Conservation (phyloP, 2,888 invertebrate genomes). For the Dryadula phaetusa region DNA sequence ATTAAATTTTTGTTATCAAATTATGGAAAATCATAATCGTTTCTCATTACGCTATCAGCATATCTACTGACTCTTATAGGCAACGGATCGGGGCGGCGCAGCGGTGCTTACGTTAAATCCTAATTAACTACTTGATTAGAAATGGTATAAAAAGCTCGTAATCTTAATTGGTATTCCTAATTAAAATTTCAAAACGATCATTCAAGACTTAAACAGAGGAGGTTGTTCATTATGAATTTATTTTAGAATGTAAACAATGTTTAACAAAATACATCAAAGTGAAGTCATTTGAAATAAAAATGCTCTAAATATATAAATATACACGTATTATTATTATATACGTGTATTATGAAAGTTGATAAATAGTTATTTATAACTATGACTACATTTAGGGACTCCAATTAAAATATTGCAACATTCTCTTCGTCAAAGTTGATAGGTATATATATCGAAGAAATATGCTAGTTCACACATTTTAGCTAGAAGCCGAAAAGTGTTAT, state of each 20-base stretch:
- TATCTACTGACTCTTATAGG: constrained; percentile 20
- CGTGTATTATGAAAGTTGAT: not conserved
- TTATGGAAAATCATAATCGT: no score
- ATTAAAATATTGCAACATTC: not conserved
- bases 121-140: constrained; percentile 79
- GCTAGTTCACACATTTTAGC: no score
- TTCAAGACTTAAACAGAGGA: constrained; percentile 33
- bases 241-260: constrained; percentile 41
- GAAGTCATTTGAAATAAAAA: constrained; percentile 32
- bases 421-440: no score
- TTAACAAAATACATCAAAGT: constrained; percentile 35
- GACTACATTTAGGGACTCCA: not conserved
- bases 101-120: constrained; percentile 65
- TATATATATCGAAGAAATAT: no score
- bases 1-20: no score
- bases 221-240: constrained; percentile 43
- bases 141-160: constrained; percentile 74
- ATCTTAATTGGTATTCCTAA: constrained; percentile 80
- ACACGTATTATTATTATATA: no score
- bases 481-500: no score
- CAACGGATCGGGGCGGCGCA: constrained; percentile 21
- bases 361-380: not conserved
- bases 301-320: not conserved
- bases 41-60: constrained; percentile 22
- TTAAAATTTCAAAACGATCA: constrained; percentile 62